Percentiles rank a stretch among this genome's conserved stretches.
Evolutionary conservation across 2,888 invertebrate species (phyloP).

Genomic region (Cheilosia soror): DNA sequence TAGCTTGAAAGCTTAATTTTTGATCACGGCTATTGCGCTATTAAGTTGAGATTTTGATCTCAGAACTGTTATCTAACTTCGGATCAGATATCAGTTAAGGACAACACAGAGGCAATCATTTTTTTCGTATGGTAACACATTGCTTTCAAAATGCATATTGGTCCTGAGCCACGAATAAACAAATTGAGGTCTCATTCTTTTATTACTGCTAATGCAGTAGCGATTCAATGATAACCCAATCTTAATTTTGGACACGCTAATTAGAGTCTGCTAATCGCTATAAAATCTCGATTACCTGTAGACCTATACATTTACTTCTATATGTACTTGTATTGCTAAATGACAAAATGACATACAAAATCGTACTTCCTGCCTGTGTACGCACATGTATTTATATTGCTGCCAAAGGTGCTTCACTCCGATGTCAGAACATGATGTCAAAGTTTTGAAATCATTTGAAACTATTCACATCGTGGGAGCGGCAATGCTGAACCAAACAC

Average conservation of each 20-base stretch:
- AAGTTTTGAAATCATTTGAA: constrained; percentile 68
- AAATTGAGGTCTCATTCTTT: too few species aligned
- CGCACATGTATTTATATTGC: constrained; percentile 16
- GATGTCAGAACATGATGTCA: constrained; percentile 59
- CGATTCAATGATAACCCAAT: not conserved
- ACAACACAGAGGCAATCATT: too few species aligned
- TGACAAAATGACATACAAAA: not conserved
- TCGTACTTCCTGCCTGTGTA: constrained; percentile 47
- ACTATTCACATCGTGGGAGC: constrained; percentile 74
- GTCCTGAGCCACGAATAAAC: too few species aligned
- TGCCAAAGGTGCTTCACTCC: constrained; percentile 52
- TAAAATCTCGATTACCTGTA: constrained; percentile 9
- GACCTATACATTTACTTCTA: not conserved
- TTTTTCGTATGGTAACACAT: too few species aligned
- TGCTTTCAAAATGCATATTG: too few species aligned
- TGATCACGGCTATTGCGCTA: too few species aligned
- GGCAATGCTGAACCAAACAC: constrained; percentile 51
- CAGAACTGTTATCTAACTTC: too few species aligned
- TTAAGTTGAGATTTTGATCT: too few species aligned
- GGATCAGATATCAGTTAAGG: too few species aligned
- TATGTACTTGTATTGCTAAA: too few species aligned
- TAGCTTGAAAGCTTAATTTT: too few species aligned
- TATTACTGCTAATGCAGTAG: not conserved
- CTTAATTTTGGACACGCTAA: constrained; percentile 5
- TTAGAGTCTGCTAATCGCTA: constrained; percentile 33